Evolutionary conservation across 2,113 vertebrate species (phyloP), one percentile per base, ranked within the genome.

Genomic region (Galemys pyrenaicus): DNA sequence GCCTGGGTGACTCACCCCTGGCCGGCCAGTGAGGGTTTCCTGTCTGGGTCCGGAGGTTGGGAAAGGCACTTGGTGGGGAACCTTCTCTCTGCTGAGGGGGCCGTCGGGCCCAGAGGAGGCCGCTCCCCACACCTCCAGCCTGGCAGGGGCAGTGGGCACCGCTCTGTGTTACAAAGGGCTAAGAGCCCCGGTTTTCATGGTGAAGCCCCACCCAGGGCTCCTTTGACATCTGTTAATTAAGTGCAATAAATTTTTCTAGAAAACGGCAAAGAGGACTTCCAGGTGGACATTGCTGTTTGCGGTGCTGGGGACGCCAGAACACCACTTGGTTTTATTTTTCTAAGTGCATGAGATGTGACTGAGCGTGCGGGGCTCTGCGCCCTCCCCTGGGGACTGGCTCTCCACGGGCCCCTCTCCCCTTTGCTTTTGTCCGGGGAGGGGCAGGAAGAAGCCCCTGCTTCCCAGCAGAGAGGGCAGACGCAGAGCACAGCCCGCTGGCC

Each of bases 221-320:
- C 94, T 96, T 85, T 89, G 75, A 93, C 96, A 96, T 94, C 97
- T 96, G 96, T 96, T 96, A 82, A 97, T 96, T 95, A 97, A 97
- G 97, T 97, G 96, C 97, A 97, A 97, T 97, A 97, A 96, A 94
- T 95, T 97, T 97, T 97, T 97, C 87, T 97, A 97, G 96, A 92
- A 97, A 97, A 97, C 75, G 97, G 95, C 85, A 94, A 93, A 97
- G 96, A 95, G 84, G 96, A 97, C 75, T 94, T 95, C 96, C 96
- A 96, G 97, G 95, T 96, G 95, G 97, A 56, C 65, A 81, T 77
- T 84, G 96, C 87, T 95, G 11, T 97, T 91, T 95, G 81, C 20
- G 75, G 87, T 87, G 90, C 93, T 89, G 89, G 79, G 67, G 71
- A 87, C 64, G 89, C 89, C 93, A 94, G 97, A 96, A 68, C 80